Evolutionary conservation across 2,888 invertebrate species (phyloP).

Genomic region (Oithona nana): DNA sequence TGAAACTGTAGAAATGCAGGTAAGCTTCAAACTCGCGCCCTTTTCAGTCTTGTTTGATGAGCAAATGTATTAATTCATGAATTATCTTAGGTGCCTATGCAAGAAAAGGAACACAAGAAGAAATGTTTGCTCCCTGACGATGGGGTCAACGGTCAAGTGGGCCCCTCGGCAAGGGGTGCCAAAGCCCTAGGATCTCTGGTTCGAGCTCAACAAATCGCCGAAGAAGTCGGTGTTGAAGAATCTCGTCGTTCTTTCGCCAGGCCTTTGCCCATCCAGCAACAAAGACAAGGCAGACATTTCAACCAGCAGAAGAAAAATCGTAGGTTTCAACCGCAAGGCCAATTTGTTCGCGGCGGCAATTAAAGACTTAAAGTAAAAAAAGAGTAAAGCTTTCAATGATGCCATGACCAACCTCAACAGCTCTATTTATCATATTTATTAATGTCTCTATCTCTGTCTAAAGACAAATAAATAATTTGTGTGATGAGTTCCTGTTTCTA

Average conservation of each 20-base stretch:
- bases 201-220: background rate
- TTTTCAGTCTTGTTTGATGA: too few species aligned
- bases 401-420: background rate
- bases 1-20: background rate
- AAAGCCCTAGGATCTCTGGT: background rate
- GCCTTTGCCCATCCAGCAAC: background rate
- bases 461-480: too few species aligned
- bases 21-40: too few species aligned
- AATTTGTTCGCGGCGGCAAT: background rate
- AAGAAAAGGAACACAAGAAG: constrained; percentile 16
- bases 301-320: background rate
- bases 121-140: constrained; percentile 17
- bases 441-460: too few species aligned
- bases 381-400: too few species aligned
- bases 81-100: constrained; percentile 11
- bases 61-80: too few species aligned
- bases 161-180: background rate
- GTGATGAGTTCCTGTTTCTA: too few species aligned
- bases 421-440: background rate
- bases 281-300: background rate
- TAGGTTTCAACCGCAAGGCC: background rate
- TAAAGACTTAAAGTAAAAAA: background rate
- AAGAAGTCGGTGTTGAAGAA: background rate
- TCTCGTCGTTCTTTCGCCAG: background rate
- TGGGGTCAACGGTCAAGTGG: background rate